phyloP scores from a whole-genome alignment of 2,888 invertebrate species.

The Galerucella calmariensis region DNA sequence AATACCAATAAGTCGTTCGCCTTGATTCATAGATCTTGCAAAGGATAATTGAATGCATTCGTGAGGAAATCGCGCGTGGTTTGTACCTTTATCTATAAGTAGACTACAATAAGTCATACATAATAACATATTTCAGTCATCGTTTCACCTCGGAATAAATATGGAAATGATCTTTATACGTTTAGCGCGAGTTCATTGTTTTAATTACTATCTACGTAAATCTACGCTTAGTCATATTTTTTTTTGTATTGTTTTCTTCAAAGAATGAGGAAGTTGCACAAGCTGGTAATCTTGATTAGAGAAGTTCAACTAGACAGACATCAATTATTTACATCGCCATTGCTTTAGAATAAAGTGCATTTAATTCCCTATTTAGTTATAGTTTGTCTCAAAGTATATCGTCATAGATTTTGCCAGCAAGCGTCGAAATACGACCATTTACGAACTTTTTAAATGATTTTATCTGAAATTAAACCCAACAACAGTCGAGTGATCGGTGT shows the following conservation, averaged over 20 bases:
- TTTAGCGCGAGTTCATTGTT: conserved; percentile 9
- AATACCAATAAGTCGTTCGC: conserved; percentile 3
- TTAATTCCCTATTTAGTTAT: background rate
- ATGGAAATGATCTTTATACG: background rate
- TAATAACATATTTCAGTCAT: conserved; percentile 8
- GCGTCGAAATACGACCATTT: too few relatives aligned
- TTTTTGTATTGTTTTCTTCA: background rate
- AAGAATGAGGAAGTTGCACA: conserved; percentile 5
- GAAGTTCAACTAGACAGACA: background rate
- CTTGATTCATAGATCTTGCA: conserved; percentile 9
- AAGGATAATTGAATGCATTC: conserved; percentile 1
- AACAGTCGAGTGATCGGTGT: too few relatives aligned
- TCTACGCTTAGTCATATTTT: background rate
- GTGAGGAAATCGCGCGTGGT: background rate
- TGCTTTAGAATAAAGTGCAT: background rate
- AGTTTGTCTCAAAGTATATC: too few relatives aligned
- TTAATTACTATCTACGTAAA: background rate
- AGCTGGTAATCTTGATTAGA: background rate
- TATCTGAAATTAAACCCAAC: too few relatives aligned
- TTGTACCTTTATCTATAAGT: background rate
- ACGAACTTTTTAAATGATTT: too few relatives aligned
- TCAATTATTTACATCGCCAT: background rate
- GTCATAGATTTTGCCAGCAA: too few relatives aligned
- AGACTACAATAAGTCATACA: background rate
- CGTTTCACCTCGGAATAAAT: background rate